Evolutionary conservation across 2,888 invertebrate genomes (phyloP).

Genomic region (Drosophila lutescens): DNA sequence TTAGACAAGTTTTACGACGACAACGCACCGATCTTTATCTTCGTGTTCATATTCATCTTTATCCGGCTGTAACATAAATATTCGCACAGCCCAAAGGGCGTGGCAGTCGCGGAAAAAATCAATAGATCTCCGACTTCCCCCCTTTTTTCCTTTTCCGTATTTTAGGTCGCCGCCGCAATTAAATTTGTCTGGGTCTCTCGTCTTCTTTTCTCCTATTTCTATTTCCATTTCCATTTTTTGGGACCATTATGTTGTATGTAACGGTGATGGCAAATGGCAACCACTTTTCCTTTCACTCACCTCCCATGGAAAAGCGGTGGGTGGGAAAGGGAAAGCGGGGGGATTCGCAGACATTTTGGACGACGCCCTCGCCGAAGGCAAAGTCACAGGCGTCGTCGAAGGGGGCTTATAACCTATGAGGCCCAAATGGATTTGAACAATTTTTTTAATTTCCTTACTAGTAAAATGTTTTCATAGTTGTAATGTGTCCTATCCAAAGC

Average conservation of each 20-base stretch:
- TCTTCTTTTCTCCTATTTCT: slow-evolving; percentile 3
- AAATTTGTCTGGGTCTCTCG: slow-evolving; percentile 52
- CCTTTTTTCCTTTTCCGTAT: not conserved
- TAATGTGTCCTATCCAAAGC: too few species aligned
- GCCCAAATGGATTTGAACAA: too few species aligned
- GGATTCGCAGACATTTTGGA: slow-evolving; percentile 20
- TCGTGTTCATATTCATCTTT: not conserved
- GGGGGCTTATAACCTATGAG: not conserved
- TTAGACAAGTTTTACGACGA: slow-evolving; percentile 43
- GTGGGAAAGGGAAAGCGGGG: slow-evolving; percentile 1
- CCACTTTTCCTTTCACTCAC: slow-evolving; percentile 37
- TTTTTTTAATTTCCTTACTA: too few species aligned
- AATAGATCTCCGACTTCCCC: slow-evolving; percentile 4
- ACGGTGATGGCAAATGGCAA: slow-evolving; percentile 21
- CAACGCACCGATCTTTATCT: slow-evolving; percentile 30
- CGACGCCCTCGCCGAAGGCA: slow-evolving; percentile 38
- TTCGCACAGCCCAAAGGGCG: slow-evolving; percentile 13
- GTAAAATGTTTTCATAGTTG: too few species aligned
- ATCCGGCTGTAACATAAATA: slow-evolving; percentile 15
- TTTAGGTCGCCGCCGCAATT: slow-evolving; percentile 63
- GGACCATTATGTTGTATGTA: slow-evolving; percentile 18
- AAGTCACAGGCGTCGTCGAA: not conserved
- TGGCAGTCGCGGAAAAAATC: slow-evolving; percentile 22
- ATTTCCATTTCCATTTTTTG: not conserved
- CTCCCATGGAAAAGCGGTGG: not conserved